phyloP scores from a whole-genome alignment of 2,888 invertebrate species.

The Ectemnius lituratus region DNA sequence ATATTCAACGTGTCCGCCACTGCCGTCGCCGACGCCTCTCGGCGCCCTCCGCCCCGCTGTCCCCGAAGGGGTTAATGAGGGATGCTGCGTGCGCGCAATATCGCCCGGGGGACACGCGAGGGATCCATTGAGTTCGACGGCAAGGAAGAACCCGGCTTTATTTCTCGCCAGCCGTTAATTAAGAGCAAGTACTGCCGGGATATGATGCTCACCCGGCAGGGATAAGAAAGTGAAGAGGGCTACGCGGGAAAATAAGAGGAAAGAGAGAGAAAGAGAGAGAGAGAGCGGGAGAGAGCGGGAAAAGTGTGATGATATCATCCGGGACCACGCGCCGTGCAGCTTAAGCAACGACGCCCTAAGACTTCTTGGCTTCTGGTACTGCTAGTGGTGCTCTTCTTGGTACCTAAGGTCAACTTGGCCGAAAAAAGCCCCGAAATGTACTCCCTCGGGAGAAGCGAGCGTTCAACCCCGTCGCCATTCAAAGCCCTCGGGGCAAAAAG shows the following conservation, averaged over 20 bases:
- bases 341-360: slow-evolving; percentile 44
- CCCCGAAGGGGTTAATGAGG: too few species aligned
- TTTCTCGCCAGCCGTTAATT: slow-evolving; percentile 29
- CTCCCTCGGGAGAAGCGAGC: slow-evolving; percentile 46
- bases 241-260: slow-evolving; percentile 23
- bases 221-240: slow-evolving; percentile 2
- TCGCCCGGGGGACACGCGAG: neutral
- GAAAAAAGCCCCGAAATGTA: slow-evolving; percentile 44
- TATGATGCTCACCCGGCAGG: neutral
- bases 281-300: slow-evolving; percentile 2
- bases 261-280: too few species aligned
- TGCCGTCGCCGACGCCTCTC: too few species aligned
- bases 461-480: slow-evolving; percentile 52
- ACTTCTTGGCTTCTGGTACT: slow-evolving; percentile 10
- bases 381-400: neutral
- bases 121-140: slow-evolving; percentile 14
- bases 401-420: slow-evolving; percentile 42
- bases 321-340: slow-evolving; percentile 16
- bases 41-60: too few species aligned
- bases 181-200: slow-evolving; percentile 28
- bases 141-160: neutral
- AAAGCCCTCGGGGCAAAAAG: slow-evolving; percentile 36
- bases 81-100: too few species aligned
- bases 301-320: slow-evolving; percentile 30
- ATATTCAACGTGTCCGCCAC: too few species aligned